Evolutionary conservation across 2,888 invertebrate species (phyloP), one percentile per base, ranked within the genome.

Genomic region (Drosophila borborema): DNA sequence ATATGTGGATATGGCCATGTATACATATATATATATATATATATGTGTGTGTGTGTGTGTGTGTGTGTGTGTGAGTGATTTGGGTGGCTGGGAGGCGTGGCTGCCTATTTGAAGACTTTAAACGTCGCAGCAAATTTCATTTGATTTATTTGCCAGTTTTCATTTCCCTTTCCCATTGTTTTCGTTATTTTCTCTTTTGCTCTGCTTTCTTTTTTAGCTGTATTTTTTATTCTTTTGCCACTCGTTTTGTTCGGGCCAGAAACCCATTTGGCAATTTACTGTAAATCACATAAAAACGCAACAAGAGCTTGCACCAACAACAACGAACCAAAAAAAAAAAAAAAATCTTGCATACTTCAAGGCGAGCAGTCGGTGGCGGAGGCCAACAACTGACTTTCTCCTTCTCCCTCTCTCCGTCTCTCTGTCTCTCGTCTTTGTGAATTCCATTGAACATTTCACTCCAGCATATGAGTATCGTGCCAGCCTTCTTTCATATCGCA

Each of bases 71-170:
- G 23, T 16, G 2, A 8, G 38, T 40, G 14, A 10, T 4, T 5
- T 5, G 43, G 43, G 18, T 2, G 0, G 14, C 20, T 1, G 18
- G 5, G 20, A 14, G 14, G 4, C 7, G 43, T 28, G 34, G 18
- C 12, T 16, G 58, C 3, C 49, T 34, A 18, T 51, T 34, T 51
- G 49, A 51, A 38, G 43, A 31, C 61, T 51, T 55, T 55, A 68
- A 53, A 69, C 49, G 73, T 89, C 82, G 79, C 85, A 73, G 48
- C 84, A 89, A 89, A 89, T 89, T 89, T 89, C 79, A 86, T 89
- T 85, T 85, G 84, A 89, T 85, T 85, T 85, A 89, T 85, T 85
- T 89, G 85, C 82, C 87, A 84, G 89, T 82, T 86, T 88, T 89
- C 84, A 74, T 89, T 86, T 74, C 87, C 81, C 85, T 74, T 87